Percentiles rank a stretch among this genome's conserved stretches.
Conservation (phyloP, 2,113 vertebrate genomes). For the Guaruba guarouba region DNA sequence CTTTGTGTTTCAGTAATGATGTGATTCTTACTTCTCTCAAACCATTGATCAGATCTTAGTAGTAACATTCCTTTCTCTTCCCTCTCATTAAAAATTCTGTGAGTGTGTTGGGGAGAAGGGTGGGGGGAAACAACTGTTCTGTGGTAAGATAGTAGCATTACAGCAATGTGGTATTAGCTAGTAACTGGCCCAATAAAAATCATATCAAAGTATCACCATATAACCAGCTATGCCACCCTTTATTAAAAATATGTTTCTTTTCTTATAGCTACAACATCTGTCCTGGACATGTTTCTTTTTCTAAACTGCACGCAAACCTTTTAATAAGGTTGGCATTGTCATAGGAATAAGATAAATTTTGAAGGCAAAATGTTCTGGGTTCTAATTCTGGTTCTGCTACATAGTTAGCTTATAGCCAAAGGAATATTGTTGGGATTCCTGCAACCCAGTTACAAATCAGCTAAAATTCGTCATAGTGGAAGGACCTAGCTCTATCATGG, state of each 20-base stretch:
- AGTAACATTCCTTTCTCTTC: constrained; percentile 48
- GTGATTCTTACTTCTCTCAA: constrained; percentile 25
- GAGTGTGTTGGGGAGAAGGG: constrained; percentile 31
- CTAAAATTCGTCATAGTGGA: constrained; percentile 58
- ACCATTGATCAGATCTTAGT: neutral
- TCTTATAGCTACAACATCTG: neutral
- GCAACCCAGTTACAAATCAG: neutral
- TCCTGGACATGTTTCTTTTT: neutral
- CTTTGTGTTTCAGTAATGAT: constrained; percentile 62
- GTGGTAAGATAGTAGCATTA: neutral
- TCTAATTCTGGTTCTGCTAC: neutral
- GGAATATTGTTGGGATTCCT: neutral
- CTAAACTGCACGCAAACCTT: neutral
- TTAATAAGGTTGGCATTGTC: neutral
- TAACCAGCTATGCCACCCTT: neutral
- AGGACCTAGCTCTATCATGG: neutral
- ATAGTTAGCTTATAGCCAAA: neutral
- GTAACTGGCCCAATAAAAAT: neutral
- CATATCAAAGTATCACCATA: neutral
- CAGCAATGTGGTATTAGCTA: neutral
- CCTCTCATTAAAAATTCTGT: constrained; percentile 53
- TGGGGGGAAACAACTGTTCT: neutral
- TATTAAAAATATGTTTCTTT: neutral
- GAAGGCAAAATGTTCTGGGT: neutral
- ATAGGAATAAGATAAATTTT: neutral